phyloP scores from a whole-genome alignment of 2,888 invertebrate species.

The Drepanosiphum platanoidis region DNA sequence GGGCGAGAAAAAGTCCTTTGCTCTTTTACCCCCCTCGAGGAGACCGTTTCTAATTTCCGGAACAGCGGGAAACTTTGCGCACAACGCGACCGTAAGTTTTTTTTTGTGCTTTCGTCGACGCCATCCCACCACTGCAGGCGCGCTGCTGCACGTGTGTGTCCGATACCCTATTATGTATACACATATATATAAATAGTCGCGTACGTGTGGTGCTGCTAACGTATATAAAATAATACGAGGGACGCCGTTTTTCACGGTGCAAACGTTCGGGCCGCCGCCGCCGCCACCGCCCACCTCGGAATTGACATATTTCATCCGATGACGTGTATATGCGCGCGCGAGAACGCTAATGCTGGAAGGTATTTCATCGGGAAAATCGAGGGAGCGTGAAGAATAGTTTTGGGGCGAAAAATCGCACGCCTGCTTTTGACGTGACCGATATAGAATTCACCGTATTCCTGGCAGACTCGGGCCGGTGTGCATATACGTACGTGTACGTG shows the following conservation, averaged over 20 bases:
- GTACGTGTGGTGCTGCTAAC: too few species aligned
- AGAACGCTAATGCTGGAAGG: background rate
- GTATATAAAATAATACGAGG: background rate
- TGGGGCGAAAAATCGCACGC: constrained; percentile 1
- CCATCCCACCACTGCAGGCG: too few species aligned
- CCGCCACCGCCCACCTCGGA: background rate
- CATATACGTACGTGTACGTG: background rate
- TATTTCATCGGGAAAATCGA: background rate
- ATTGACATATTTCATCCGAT: constrained; percentile 28
- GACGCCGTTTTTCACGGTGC: constrained; percentile 1
- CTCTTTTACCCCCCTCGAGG: constrained; percentile 28
- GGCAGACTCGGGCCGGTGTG: background rate
- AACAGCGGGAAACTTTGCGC: constrained; percentile 50
- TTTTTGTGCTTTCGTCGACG: constrained; percentile 8
- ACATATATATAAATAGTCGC: background rate
- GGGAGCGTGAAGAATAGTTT: background rate
- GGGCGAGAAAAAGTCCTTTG: constrained; percentile 4
- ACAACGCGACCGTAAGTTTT: background rate
- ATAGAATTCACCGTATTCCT: background rate
- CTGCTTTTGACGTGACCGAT: constrained; percentile 33
- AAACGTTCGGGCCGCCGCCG: background rate
- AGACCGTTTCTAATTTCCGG: constrained; percentile 58
- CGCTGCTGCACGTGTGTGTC: background rate
- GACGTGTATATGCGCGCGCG: background rate
- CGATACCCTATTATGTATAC: background rate